Percentiles rank a stretch among this genome's conserved stretches.
phyloP scores from a whole-genome alignment of 2,888 invertebrate species.

The Callyntrura sp. region DNA sequence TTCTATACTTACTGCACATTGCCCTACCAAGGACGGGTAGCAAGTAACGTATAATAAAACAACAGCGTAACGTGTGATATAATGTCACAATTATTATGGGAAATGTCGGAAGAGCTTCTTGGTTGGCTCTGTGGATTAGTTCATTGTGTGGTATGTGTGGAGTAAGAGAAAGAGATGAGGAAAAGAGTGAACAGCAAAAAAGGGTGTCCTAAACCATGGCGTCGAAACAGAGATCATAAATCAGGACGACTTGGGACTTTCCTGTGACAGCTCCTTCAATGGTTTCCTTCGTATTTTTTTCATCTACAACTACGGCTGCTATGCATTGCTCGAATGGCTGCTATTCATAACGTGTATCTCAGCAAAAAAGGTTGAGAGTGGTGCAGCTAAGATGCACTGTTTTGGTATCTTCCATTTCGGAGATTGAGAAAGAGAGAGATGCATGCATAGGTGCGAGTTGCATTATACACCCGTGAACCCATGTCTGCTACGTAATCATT shows the following conservation, averaged over 20 bases:
- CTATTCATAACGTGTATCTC: background rate
- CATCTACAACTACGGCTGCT: conserved; percentile 9
- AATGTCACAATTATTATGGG: conserved; percentile 9
- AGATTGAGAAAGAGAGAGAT: background rate
- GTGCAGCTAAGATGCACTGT: background rate
- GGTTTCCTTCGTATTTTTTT: conserved; percentile 68
- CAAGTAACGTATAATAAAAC: too few relatives aligned
- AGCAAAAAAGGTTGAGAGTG: background rate
- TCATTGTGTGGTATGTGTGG: background rate
- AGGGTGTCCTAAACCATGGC: conserved; percentile 84
- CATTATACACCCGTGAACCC: background rate
- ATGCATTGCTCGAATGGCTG: conserved; percentile 10
- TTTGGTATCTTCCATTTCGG: background rate
- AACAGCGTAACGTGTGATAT: background rate
- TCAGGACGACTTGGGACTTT: conserved; percentile 84
- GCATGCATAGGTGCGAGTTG: conserved; percentile 6
- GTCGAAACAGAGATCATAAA: conserved; percentile 83
- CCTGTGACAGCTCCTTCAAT: conserved; percentile 82
- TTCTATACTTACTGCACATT: too few relatives aligned
- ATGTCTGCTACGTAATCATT: background rate
- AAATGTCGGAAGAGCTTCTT: conserved; percentile 13
- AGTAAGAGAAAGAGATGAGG: conserved; percentile 25
- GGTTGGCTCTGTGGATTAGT: conserved; percentile 1
- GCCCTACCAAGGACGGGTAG: too few relatives aligned
- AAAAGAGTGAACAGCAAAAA: conserved; percentile 51